A percentile compares a stretch with the other conserved stretches of the same genome.
Evolutionary conservation across 2,797 vertebrate genomes (phyloP).

Genomic region (Peromyscus attwateri): DNA sequence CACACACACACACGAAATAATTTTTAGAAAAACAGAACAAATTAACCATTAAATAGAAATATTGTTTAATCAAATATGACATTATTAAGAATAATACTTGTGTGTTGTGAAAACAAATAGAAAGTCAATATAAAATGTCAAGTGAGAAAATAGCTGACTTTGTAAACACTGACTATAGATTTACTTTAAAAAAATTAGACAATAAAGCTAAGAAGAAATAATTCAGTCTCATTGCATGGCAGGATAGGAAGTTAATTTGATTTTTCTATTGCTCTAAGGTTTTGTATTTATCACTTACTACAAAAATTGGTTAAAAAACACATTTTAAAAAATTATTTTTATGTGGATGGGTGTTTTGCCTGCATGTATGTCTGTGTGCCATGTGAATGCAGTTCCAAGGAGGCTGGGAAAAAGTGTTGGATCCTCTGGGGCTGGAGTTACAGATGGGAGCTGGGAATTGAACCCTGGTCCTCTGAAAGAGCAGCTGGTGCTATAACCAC

Average conservation of each 20-base stretch:
- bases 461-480: background rate
- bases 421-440: background rate
- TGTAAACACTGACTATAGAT: background rate
- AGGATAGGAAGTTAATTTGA: constrained; percentile 11
- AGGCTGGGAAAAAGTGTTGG: too few relatives aligned
- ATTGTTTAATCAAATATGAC: background rate
- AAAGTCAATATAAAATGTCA: constrained; percentile 23
- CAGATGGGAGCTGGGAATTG: background rate
- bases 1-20: background rate
- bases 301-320: background rate
- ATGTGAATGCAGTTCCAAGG: too few relatives aligned
- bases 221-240: background rate
- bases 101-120: constrained; percentile 3
- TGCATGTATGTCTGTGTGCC: background rate
- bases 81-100: background rate
- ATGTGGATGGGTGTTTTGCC: background rate
- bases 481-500: background rate
- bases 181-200: background rate
- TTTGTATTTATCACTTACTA: background rate
- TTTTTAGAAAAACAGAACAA: background rate
- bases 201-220: background rate
- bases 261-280: constrained; percentile 40
- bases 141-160: constrained; percentile 18
- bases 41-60: constrained; percentile 30
- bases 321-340: background rate